phyloP scores from a whole-genome alignment of 2,888 invertebrate species.

The Lamellibrachia satsuma region DNA sequence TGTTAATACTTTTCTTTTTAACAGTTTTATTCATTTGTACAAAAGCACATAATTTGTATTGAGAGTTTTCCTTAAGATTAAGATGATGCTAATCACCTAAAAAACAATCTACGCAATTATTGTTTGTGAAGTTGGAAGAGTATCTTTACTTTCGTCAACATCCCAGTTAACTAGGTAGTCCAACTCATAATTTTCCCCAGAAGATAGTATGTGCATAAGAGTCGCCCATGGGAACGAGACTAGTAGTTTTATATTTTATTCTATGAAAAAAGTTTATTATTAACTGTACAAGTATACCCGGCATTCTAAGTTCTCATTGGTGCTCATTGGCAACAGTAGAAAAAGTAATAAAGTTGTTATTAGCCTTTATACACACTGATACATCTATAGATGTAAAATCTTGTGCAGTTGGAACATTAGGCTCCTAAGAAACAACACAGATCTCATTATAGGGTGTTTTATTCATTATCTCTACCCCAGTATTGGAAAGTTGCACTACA shows the following conservation, averaged over 20 bases:
- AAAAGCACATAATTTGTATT: neutral
- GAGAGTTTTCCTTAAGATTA: neutral
- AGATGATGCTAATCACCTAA: too few species aligned
- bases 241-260: neutral
- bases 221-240: neutral
- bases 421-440: neutral
- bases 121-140: too few species aligned
- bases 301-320: neutral
- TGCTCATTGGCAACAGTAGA: neutral
- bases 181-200: neutral
- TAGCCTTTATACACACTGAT: neutral
- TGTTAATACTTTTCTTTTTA: too few species aligned
- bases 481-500: neutral
- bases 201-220: neutral
- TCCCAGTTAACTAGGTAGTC: too few species aligned
- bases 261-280: neutral
- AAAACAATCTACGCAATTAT: too few species aligned
- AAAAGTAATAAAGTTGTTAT: neutral
- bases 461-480: neutral
- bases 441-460: neutral
- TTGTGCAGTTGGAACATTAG: neutral
- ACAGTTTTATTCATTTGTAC: neutral
- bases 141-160: too few species aligned
- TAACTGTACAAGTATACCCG: neutral
- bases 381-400: neutral